phyloP scores from a whole-genome alignment of 2,113 vertebrate species.

The Cyprinus carpio region DNA sequence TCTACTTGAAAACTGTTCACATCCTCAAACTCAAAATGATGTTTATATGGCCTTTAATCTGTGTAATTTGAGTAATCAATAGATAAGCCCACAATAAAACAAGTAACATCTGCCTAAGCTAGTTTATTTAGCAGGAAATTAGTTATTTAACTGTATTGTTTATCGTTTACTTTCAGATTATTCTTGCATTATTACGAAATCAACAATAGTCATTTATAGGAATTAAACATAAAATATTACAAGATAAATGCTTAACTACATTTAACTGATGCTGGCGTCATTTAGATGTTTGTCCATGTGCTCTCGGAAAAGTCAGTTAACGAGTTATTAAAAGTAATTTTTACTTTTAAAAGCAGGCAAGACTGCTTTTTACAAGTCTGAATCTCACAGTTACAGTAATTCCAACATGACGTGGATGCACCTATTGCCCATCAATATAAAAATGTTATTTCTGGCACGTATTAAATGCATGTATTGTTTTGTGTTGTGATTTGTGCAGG shows the following conservation, averaged over 20 bases:
- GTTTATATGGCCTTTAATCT: neutral
- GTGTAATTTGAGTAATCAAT: neutral
- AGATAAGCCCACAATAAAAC: neutral
- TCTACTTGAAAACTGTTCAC: too few species aligned
- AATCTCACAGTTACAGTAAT: neutral
- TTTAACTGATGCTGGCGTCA: neutral
- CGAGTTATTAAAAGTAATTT: neutral
- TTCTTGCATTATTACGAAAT: neutral
- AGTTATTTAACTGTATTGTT: neutral
- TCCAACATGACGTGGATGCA: neutral
- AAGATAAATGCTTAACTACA: neutral
- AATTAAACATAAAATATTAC: neutral
- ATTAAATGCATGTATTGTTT: neutral
- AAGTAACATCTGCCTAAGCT: neutral
- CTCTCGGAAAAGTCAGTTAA: neutral
- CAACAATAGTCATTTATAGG: neutral
- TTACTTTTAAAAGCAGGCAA: neutral
- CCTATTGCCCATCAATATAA: neutral
- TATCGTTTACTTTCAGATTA: neutral
- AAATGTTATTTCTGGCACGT: neutral
- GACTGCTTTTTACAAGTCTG: neutral
- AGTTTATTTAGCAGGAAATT: neutral
- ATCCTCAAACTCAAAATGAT: neutral
- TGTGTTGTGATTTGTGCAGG: constrained; percentile 68
- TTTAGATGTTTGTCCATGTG: neutral